These are phyloP conservation scores for Dermatemys mawii DNA, from an alignment of 2,113 vertebrate genomes.

Conservation along the genomic window DNA sequence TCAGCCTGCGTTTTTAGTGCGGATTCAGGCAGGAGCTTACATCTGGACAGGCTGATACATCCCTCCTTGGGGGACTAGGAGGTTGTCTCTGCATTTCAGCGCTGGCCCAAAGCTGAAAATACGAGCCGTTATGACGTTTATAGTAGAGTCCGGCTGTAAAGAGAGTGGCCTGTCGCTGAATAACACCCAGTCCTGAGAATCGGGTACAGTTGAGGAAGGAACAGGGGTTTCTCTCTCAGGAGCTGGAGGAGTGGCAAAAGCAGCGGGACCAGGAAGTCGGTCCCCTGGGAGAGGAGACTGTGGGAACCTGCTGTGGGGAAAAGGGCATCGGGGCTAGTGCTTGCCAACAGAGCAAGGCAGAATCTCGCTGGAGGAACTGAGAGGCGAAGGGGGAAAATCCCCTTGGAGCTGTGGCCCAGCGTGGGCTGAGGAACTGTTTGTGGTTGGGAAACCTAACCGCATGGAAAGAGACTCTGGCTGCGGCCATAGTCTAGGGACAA, in stretches of 20 bases:
- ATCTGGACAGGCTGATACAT: not conserved
- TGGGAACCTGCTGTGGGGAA: not conserved
- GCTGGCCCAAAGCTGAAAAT: not conserved
- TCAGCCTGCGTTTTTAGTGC: not conserved
- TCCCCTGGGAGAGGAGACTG: not conserved
- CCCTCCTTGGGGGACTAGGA: not conserved
- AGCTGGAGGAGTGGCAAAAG: not conserved
- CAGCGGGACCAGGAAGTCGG: not conserved
- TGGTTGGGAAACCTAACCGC: too few relatives aligned
- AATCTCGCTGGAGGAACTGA: too few relatives aligned
- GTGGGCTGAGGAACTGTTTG: too few relatives aligned
- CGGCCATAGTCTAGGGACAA: too few relatives aligned
- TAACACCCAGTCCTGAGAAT: not conserved
- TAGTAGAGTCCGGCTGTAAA: not conserved
- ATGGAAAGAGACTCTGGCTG: too few relatives aligned
- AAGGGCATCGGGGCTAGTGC: not conserved
- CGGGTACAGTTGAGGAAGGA: fast-evolving
- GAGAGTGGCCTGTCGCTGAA: not conserved
- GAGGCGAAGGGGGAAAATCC: too few relatives aligned
- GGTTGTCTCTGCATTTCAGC: not conserved
- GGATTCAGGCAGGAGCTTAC: not conserved
- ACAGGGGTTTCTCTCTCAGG: not conserved
- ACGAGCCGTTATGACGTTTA: not conserved
- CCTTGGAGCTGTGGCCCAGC: too few relatives aligned
- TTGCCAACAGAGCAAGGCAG: too few relatives aligned